Evolutionary conservation across 2,797 vertebrate genomes (phyloP), one percentile per base, ranked within the genome.

Genomic region (Dermochelys coriacea): DNA sequence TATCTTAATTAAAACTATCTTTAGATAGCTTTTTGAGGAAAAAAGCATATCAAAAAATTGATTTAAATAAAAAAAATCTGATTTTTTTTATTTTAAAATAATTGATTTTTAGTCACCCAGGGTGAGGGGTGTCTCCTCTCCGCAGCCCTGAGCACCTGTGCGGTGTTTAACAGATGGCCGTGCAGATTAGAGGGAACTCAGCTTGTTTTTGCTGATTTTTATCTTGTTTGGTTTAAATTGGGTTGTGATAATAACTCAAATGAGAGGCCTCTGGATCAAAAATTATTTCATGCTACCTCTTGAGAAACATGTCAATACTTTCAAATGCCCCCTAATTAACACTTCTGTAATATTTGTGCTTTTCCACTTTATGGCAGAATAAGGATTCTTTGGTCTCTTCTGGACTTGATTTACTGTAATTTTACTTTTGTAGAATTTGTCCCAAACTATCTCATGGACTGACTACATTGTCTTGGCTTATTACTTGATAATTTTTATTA

Each of bases 301-400:
- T 47, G 14, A 75, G 41, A 75, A 47, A 75, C 2, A 47, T 15
- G 7, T 47, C 74, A 47, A 7, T 75, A 16, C 45, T 23, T 47
- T 75, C 74, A 47, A 47, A 75, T 75, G 75, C 25, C 7, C 25
- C 41, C 64, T 68, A 37, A 68, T 37, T n/a, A 37, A 18, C 4
- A n/a, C 8, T 37, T 37, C 5, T 8, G 8, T 68, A 68, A 37
- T 12, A 81, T 84, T 41, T 85, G 0, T 0, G 37, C 4, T n/a
- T 2, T 8, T 84, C 90, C 52, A 47, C 71, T 89, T 91, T 37
- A 59, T 89, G 91, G 34, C 57, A 86, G 77, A 77, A 29, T 51
- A 47, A 74, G 87, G 88, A 82, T 96, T 29, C n/a, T 74, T 34
- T 52, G 41, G 51, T 75, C 8, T 18, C 27, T 54, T 90, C 50